Base-by-base conservation (phyloP, 1,140 invertebrate genomes). In the Drosophila nigromelanica region DNA sequence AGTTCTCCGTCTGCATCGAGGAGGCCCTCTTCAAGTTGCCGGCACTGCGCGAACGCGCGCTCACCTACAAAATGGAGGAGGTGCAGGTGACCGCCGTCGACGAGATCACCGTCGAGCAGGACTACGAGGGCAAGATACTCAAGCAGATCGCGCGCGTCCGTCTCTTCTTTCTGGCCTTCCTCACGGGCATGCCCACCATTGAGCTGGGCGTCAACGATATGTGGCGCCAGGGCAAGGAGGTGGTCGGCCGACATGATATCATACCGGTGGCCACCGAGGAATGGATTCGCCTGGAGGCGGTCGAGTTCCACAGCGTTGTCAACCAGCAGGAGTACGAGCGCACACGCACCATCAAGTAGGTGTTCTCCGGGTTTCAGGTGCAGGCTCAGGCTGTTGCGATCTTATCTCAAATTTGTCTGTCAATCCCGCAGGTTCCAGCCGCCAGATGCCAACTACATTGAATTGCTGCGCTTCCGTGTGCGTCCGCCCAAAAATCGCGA, bases 201-300 rank as follows among this genome's bases (percentile, higher is more conserved):
- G 99, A 99, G 92, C 93, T 99, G 66, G 99, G 99, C 10, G 95
- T 99, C 11, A 99, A 99, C 92, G 99, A 99, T 92, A 95, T 98
- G 93, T 94, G 96, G 91, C 93, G 99, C 7, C 98, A 99, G 93
- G 99, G 99, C 7, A 98, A 98, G 93, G 99, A 99, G 94, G 98
- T 99, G 12, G 99, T 99, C 0, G 98, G 99, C 0, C 94, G 99
- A 14, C 98, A 99, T 92, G 99, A 99, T 92, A 99, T 99, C 89
- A 98, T 99, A 85, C 99, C 99, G 7, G 98, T 99, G 33, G 97
- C 98, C 61, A 99, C 99, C 0, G 99, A 99, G 93, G 98, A 99
- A 93, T 99, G 99, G 99, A 99, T 99, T 81, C 95, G 97, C 45
- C 94, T 99, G 5, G 98, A 99, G 93, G 95, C 96, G 21, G 94